These are phyloP conservation scores for Mormyrus proboscirostris DNA, from an alignment of 2,797 vertebrate species.

Conservation along the genomic window DNA sequence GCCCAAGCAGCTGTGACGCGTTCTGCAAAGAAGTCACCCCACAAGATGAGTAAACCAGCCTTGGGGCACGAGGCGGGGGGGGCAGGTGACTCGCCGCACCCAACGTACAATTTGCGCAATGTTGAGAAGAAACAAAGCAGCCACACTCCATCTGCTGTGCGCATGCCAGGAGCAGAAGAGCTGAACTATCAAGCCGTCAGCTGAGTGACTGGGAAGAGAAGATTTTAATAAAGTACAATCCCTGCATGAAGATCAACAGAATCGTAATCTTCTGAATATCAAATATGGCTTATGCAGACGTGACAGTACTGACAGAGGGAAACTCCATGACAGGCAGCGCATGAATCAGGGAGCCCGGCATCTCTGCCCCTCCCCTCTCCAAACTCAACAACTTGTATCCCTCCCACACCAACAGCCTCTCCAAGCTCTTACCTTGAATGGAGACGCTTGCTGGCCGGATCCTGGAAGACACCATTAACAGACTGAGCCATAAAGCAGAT, in stretches of 20 bases:
- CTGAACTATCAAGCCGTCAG: not conserved
- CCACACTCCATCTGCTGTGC: not conserved
- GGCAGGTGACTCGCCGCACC: too few relatives aligned
- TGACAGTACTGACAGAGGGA: not conserved
- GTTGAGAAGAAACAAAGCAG: not conserved
- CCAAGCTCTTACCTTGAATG: slow-evolving; percentile 12
- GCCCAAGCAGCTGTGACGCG: not conserved
- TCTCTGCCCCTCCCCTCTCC: not conserved
- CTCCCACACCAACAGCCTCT: not conserved
- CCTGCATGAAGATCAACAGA: not conserved
- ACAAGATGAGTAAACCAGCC: not conserved
- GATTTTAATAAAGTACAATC: not conserved
- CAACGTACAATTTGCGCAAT: not conserved
- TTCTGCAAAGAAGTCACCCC: not conserved
- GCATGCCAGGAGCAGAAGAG: not conserved
- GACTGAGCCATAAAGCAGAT: slow-evolving; percentile 4
- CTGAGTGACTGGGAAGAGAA: not conserved
- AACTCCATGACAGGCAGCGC: not conserved
- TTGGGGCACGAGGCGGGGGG: not conserved
- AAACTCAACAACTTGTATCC: not conserved
- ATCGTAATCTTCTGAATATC: not conserved
- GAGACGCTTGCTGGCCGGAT: slow-evolving; percentile 16
- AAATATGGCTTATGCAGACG: not conserved
- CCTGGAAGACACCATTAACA: not conserved
- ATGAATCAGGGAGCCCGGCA: not conserved